phyloP scores from a whole-genome alignment of 2,888 invertebrate species.

The Lasiommata megera region DNA sequence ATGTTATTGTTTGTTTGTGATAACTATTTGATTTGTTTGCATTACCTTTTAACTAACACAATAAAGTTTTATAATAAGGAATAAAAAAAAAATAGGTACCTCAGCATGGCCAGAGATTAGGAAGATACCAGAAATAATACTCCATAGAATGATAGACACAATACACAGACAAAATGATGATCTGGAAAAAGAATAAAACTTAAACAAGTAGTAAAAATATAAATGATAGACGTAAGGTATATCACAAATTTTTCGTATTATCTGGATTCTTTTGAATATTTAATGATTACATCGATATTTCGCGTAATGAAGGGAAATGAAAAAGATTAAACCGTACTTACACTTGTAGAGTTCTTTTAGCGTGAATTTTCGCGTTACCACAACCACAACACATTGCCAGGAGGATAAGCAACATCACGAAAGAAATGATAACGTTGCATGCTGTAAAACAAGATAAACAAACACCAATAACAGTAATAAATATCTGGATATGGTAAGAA shows the following conservation, averaged over 20 bases:
- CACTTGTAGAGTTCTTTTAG: constrained; percentile 66
- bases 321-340: constrained; percentile 43
- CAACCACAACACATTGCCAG: constrained; percentile 76
- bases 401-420: constrained; percentile 69
- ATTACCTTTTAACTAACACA: neutral
- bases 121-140: constrained; percentile 78
- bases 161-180: constrained; percentile 81
- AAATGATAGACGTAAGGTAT: no score
- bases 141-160: constrained; percentile 82
- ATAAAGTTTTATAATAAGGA: neutral
- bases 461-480: neutral
- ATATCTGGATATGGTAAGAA: no score
- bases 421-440: constrained; percentile 60
- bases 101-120: constrained; percentile 85
- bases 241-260: no score
- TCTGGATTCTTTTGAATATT: no score
- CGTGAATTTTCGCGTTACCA: constrained; percentile 61
- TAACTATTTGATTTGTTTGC: no score
- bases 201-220: no score
- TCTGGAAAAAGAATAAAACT: constrained; percentile 48
- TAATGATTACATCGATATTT: no score
- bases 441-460: neutral
- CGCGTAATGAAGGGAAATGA: no score
- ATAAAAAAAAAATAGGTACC: constrained; percentile 44
- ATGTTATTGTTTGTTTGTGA: neutral